Conservation (phyloP, 2,797 vertebrate genomes). For the Gymnothorax reevesii region DNA sequence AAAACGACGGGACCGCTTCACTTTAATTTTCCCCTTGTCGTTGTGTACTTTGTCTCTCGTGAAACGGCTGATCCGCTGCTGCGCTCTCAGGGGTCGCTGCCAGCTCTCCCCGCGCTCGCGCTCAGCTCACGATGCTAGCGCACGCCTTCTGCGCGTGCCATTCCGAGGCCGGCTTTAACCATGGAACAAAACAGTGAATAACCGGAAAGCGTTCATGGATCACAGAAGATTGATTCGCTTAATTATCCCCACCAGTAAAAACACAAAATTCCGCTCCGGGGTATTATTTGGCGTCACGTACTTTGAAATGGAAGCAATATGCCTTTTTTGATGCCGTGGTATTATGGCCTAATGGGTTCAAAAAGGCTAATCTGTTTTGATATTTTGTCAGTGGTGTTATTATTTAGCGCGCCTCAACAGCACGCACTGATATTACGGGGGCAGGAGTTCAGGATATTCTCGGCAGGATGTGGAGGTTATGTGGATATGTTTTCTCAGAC, state of each 20-base stretch:
- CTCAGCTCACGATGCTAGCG: background rate
- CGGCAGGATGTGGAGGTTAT: background rate
- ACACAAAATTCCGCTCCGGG: background rate
- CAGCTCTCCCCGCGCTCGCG: background rate
- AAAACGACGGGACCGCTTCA: background rate
- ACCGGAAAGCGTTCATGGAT: background rate
- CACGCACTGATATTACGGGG: background rate
- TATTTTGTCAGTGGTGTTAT: conserved; percentile 2
- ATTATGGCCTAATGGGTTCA: background rate
- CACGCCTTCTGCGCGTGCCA: background rate
- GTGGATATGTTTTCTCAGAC: background rate
- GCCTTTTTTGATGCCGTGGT: background rate
- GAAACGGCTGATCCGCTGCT: background rate
- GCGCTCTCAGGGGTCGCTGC: background rate
- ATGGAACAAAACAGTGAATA: background rate
- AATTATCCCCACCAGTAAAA: background rate
- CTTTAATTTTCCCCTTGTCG: background rate
- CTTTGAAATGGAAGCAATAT: background rate
- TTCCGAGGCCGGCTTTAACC: background rate
- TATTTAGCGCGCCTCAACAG: background rate
- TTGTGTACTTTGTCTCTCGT: background rate
- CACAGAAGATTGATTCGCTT: conserved; percentile 4
- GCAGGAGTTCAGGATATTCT: background rate
- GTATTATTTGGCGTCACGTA: background rate
- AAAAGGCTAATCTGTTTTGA: background rate